Conservation (phyloP, 2,797 vertebrate species). For the Rhinatrema bivittatum region DNA sequence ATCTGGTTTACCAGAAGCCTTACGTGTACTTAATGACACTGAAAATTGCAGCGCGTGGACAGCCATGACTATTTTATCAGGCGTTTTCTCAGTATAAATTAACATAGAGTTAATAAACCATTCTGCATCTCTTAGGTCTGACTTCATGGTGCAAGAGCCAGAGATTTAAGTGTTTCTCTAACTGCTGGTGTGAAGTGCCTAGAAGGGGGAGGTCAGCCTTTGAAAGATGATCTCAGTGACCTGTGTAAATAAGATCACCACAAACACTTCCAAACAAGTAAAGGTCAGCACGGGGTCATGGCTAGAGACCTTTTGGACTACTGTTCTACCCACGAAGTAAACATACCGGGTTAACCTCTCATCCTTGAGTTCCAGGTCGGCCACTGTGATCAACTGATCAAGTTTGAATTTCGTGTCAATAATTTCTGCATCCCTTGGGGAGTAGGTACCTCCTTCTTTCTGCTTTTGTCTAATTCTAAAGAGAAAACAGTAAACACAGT, state of each 20-base stretch:
- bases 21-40: no score
- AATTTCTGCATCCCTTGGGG: constrained; percentile 91
- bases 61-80: no score
- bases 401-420: constrained; percentile 94
- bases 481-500: constrained; percentile 7
- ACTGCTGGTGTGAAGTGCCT: constrained; percentile 50
- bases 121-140: no score
- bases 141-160: no score
- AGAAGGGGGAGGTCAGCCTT: constrained; percentile 60
- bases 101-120: no score
- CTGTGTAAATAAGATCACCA: constrained; percentile 74
- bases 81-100: no score
- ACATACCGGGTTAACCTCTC: constrained; percentile 91
- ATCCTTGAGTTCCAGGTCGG: constrained; percentile 92
- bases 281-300: constrained; percentile 76
- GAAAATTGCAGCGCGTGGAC: no score
- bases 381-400: constrained; percentile 92
- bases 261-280: constrained; percentile 72
- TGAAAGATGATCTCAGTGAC: constrained; percentile 74
- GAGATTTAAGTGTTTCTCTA: constrained; percentile 59
- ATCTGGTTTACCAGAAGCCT: no score
- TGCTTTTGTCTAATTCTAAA: constrained; percentile 86
- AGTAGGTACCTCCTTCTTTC: constrained; percentile 93
- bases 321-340: constrained; percentile 45
- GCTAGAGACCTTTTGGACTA: constrained; percentile 55